These are phyloP conservation scores for Cercopithecus petaurista DNA, from an alignment of 2,797 vertebrate species.

Conservation along the genomic window DNA sequence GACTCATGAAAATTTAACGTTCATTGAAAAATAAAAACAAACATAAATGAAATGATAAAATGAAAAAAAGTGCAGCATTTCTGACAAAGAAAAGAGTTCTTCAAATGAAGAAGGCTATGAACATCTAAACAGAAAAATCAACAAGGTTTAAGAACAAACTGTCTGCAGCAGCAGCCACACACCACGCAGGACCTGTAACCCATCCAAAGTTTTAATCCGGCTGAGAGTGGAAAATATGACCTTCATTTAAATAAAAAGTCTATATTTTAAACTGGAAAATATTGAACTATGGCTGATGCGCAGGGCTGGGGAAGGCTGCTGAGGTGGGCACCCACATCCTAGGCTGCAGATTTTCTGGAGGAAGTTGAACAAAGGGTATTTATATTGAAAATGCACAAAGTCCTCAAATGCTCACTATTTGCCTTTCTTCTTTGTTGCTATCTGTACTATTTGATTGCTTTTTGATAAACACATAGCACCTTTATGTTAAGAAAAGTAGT, in stretches of 20 bases:
- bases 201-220: rapidly evolving
- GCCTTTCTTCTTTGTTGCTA: background rate
- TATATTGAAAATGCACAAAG: background rate
- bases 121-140: background rate
- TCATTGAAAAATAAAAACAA: background rate
- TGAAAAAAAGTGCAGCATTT: background rate
- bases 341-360: background rate
- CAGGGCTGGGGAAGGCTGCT: no score
- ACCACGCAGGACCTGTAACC: rapidly evolving
- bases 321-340: rapidly evolving
- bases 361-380: background rate
- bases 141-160: background rate
- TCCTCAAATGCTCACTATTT: rapidly evolving
- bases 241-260: background rate
- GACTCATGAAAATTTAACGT: background rate
- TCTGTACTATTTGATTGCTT: background rate
- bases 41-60: background rate
- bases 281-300: rapidly evolving
- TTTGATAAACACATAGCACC: background rate
- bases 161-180: rapidly evolving
- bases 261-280: rapidly evolving
- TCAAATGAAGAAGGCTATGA: no score
- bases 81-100: background rate
- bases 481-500: background rate
- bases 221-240: background rate